Evolutionary conservation across 2,888 invertebrate genomes (phyloP).

Genomic region (Lepeophtheirus nordmannii): DNA sequence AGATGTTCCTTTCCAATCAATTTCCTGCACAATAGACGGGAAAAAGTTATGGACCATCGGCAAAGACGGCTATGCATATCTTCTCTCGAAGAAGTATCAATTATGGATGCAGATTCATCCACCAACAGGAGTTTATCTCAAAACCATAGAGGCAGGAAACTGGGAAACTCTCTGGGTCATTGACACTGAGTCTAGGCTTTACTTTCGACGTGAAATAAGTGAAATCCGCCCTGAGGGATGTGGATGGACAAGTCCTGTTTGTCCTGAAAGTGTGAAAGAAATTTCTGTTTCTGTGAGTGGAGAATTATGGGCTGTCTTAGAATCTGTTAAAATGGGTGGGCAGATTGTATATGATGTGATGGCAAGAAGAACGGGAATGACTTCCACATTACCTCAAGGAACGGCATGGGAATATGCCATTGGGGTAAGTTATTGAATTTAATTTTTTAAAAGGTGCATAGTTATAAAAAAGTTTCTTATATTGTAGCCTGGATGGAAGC

Average conservation of each 20-base stretch:
- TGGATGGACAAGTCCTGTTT: slow-evolving; percentile 46
- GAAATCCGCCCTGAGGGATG: slow-evolving; percentile 62
- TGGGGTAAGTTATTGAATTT: slow-evolving; percentile 25
- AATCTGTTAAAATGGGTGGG: slow-evolving; percentile 27
- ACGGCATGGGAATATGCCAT: slow-evolving; percentile 28
- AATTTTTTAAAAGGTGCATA: not conserved
- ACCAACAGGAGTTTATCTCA: slow-evolving; percentile 43
- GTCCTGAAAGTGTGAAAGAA: slow-evolving; percentile 31
- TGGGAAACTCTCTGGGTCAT: slow-evolving; percentile 60
- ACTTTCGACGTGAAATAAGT: slow-evolving; percentile 60
- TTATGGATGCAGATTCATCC: slow-evolving; percentile 67
- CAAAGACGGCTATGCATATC: slow-evolving; percentile 66
- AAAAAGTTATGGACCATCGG: slow-evolving; percentile 63
- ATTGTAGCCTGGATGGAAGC: slow-evolving; percentile 3
- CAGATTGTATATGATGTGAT: slow-evolving; percentile 28
- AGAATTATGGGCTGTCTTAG: slow-evolving; percentile 29
- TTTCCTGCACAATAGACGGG: slow-evolving; percentile 44
- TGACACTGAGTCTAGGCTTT: slow-evolving; percentile 53
- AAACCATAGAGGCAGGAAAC: slow-evolving; percentile 54
- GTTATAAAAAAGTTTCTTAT: not conserved
- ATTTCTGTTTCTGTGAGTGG: slow-evolving; percentile 32
- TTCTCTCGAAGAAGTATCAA: slow-evolving; percentile 41
- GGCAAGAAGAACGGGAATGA: slow-evolving; percentile 28
- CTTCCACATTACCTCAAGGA: slow-evolving; percentile 27
- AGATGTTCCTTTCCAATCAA: slow-evolving; percentile 30